A percentile compares a stretch with the other conserved stretches of the same genome.
Evolutionary conservation across 1,140 invertebrate species (phyloP).

Genomic region (Lepidurus packardi): DNA sequence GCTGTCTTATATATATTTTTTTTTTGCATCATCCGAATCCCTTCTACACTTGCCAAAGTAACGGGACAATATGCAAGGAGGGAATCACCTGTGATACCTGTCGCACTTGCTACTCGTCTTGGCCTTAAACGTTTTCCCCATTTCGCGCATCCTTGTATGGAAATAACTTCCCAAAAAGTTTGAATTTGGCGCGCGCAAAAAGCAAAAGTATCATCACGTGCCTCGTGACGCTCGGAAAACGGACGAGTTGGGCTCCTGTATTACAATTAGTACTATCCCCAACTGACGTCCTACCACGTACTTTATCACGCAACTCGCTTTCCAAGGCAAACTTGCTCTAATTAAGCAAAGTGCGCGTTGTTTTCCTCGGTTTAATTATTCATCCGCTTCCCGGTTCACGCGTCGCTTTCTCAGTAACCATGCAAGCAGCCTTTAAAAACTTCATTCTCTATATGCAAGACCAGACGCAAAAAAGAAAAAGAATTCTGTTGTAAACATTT

Average conservation of each 20-base stretch:
- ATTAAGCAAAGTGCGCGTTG: not conserved
- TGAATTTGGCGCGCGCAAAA: not conserved
- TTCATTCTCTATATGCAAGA: no score
- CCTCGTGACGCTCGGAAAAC: no score
- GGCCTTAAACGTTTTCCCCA: not conserved
- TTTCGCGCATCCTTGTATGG: not conserved
- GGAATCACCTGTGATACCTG: constrained; percentile 21
- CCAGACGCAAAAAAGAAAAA: no score
- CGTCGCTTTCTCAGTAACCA: not conserved
- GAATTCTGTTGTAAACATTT: no score
- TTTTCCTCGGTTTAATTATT: not conserved
- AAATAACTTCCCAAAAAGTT: not conserved
- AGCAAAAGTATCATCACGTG: no score
- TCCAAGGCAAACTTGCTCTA: constrained; percentile 4
- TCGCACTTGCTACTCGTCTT: constrained; percentile 5
- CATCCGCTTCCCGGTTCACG: not conserved
- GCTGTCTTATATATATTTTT: not conserved
- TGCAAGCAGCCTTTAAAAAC: not conserved
- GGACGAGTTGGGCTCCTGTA: not conserved
- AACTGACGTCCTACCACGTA: not conserved
- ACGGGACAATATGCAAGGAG: not conserved
- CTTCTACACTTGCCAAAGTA: constrained; percentile 13
- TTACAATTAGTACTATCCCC: not conserved
- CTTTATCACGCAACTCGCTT: not conserved
- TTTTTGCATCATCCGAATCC: constrained; percentile 7